Base-by-base conservation (phyloP, 1,140 invertebrate species). In the Dinoponera quadriceps region DNA sequence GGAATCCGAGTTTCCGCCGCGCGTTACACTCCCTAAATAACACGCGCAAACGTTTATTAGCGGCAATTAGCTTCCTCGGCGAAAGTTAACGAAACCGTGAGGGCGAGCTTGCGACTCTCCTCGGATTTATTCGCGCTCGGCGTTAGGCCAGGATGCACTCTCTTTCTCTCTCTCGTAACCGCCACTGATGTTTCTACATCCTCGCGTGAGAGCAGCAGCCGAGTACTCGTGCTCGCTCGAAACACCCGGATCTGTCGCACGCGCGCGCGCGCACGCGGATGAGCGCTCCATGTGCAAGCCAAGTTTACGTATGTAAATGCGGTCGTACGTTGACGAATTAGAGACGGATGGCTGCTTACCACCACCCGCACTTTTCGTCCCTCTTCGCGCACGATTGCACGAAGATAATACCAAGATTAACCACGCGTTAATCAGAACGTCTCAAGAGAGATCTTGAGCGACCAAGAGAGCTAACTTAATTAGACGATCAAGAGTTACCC, bases 251-350 rank as follows among this genome's bases (percentile, higher is more conserved):
- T 69, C 33, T 48, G 14, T n/a, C 51, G 20, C 9, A 27, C 29
- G 38, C 2, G 33, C 27, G 20, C 48, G 48, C 49, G 20, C 9
- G 20, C 29, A 9, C 2, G 33, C 27, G 20, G 27, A 27, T 29
- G 59, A 59, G 27, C 38, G 38, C 38, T 44, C 11, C 38, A 11
- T 4, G 59, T 51, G n/a, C 57, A 48, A 54, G 60, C 18, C 71
- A 22, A 29, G 44, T 77, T 82, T 77, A 38, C 60, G 51, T 59
- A 83, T 83, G 74, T 78, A 83, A 83, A 83, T 83, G 69, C 80
- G 18, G 33, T 48, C 48, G n/a, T 49, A 57, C 51, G 25, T 68
- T 83, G 73, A 66, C 60, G 57, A 83, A 73, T 78, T 55, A 44
- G 55, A 49, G 73, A 7, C 65, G 65, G 38, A 27, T 51, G 29